Evolutionary conservation across 2,113 vertebrate genomes (phyloP).

Genomic region (Vulpes ferrilata): DNA sequence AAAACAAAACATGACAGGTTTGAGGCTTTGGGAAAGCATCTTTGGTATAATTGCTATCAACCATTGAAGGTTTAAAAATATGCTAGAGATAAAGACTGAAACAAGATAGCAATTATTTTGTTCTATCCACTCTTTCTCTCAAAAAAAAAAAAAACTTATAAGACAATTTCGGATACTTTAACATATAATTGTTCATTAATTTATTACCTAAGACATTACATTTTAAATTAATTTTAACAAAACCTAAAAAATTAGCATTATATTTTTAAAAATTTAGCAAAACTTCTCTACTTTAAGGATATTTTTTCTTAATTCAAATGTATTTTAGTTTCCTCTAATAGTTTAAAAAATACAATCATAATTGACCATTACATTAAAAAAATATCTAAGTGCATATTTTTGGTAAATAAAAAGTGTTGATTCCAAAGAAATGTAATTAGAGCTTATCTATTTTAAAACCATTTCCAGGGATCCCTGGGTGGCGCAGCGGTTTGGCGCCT

Average conservation of each 20-base stretch:
- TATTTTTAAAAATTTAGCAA: slow-evolving; percentile 23
- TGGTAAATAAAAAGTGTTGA: slow-evolving; percentile 1
- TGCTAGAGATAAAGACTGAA: background rate
- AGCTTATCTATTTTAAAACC: slow-evolving; percentile 27
- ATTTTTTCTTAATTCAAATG: background rate
- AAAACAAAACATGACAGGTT: background rate
- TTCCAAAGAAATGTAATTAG: slow-evolving; percentile 55
- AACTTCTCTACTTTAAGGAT: background rate
- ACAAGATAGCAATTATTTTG: slow-evolving; percentile 50
- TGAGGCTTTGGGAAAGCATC: background rate
- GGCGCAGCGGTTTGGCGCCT: no score
- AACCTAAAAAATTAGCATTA: background rate
- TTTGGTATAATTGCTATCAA: slow-evolving; percentile 27
- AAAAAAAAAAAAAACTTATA: background rate
- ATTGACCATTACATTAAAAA: background rate
- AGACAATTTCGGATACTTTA: background rate
- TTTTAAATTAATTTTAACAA: slow-evolving; percentile 50
- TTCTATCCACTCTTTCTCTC: background rate
- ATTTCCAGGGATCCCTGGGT: background rate
- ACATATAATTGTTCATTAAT: background rate
- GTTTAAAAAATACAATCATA: slow-evolving; percentile 40
- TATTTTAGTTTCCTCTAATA: background rate
- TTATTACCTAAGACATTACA: background rate
- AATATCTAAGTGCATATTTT: background rate
- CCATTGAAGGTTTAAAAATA: background rate